Evolutionary conservation across 2,888 invertebrate species (phyloP).

Genomic region (Plagodis dolabraria): DNA sequence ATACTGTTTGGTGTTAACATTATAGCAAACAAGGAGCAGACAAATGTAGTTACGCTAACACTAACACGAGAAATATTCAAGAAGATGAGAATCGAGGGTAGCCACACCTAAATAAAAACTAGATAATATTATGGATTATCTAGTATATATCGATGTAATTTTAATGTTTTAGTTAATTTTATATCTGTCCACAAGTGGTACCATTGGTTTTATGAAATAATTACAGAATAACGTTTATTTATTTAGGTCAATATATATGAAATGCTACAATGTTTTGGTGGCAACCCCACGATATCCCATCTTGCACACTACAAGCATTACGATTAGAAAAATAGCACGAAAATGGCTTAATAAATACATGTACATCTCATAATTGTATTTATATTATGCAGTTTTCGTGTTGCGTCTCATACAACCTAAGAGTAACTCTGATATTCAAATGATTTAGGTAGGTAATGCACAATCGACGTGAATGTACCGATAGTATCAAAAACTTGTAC

Average conservation of each 20-base stretch:
- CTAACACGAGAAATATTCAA: slow-evolving; percentile 70
- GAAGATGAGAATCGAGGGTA: slow-evolving; percentile 23
- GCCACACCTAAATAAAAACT: not conserved
- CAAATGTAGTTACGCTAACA: slow-evolving; percentile 62
- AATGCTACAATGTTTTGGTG: not conserved
- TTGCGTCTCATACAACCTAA: slow-evolving; percentile 59
- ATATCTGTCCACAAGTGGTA: no score
- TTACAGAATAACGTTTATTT: not conserved
- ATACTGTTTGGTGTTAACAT: slow-evolving; percentile 22
- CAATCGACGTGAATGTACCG: slow-evolving; percentile 47
- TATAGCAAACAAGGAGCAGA: slow-evolving; percentile 55
- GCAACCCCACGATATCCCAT: slow-evolving; percentile 16
- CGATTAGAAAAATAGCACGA: slow-evolving; percentile 78
- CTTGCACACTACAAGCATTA: slow-evolving; percentile 67
- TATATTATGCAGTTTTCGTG: slow-evolving; percentile 69
- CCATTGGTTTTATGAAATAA: no score
- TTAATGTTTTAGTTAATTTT: not conserved
- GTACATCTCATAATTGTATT: slow-evolving; percentile 71
- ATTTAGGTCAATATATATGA: slow-evolving; percentile 1
- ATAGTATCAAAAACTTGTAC: slow-evolving; percentile 67
- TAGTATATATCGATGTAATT: not conserved
- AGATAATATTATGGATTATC: no score
- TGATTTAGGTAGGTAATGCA: slow-evolving; percentile 38
- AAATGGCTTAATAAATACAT: slow-evolving; percentile 75
- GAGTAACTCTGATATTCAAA: slow-evolving; percentile 49